Conservation (phyloP, 1,140 invertebrate genomes). For the Hycleus phaleratus region DNA sequence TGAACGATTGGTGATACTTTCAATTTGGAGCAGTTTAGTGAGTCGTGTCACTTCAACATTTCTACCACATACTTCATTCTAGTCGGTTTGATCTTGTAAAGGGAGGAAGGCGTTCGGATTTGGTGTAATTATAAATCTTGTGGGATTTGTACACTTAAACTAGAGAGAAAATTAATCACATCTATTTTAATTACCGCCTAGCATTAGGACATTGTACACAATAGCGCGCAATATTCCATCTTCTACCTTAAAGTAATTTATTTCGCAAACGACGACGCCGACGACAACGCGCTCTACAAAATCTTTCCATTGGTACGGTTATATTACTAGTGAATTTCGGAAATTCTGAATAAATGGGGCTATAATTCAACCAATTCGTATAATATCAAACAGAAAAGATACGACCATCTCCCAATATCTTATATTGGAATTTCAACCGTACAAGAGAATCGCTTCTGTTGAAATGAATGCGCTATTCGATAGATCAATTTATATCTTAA, state of each 20-base stretch:
- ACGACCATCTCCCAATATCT: too few species aligned
- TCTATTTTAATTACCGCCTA: constrained; percentile 15
- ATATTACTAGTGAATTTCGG: constrained; percentile 11
- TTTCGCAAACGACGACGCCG: not conserved
- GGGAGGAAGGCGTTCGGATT: not conserved
- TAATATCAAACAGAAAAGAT: not conserved
- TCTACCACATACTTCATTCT: too few species aligned
- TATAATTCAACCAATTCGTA: constrained; percentile 18
- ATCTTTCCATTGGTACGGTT: too few species aligned
- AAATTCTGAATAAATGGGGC: constrained; percentile 20
- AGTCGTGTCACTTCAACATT: too few species aligned
- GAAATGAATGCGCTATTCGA: too few species aligned
- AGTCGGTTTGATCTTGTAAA: too few species aligned
- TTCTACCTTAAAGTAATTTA: constrained; percentile 18
- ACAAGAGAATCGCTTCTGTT: too few species aligned
- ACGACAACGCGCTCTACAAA: not conserved
- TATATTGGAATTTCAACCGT: too few species aligned
- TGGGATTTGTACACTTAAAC: constrained; percentile 12
- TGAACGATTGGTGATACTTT: too few species aligned
- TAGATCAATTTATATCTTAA: too few species aligned
- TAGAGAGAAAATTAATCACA: constrained; percentile 17
- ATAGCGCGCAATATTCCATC: not conserved
- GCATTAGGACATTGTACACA: constrained; percentile 14
- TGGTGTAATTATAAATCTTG: constrained; percentile 9
- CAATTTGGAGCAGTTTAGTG: too few species aligned